A percentile compares a stretch with the other conserved stretches of the same genome.
These are phyloP conservation scores for Sebastes fasciatus DNA, from an alignment of 2,113 vertebrate species.

Conservation along the genomic window DNA sequence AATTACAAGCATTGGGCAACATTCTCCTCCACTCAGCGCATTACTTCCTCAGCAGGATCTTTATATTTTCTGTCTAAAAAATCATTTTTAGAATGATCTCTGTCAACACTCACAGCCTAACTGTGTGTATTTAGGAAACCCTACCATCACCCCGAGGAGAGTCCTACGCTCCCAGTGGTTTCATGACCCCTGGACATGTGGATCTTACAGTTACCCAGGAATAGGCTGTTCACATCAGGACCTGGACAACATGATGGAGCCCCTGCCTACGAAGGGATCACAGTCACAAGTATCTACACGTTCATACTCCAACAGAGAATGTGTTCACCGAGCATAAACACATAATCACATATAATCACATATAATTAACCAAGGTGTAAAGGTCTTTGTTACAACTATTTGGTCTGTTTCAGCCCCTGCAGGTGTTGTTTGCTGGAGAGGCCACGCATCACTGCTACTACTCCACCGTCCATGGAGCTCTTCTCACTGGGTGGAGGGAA, in stretches of 20 bases:
- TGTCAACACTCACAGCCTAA: not conserved
- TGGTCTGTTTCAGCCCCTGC: constrained; percentile 82
- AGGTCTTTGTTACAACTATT: not conserved
- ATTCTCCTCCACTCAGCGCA: not conserved
- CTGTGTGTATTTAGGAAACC: constrained; percentile 85
- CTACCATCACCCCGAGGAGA: constrained; percentile 80
- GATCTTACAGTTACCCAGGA: constrained; percentile 91
- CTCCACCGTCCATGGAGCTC: constrained; percentile 95
- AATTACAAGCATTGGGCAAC: not conserved
- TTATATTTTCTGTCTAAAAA: not conserved
- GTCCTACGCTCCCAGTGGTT: constrained; percentile 90
- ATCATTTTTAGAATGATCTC: not conserved
- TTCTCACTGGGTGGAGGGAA: constrained; percentile 93
- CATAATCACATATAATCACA: not conserved
- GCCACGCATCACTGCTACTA: constrained; percentile 92
- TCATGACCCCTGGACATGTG: constrained; percentile 88
- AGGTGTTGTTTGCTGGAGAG: constrained; percentile 78
- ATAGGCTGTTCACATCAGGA: constrained; percentile 87
- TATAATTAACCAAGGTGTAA: not conserved
- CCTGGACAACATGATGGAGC: constrained; percentile 87
- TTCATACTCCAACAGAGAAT: not conserved
- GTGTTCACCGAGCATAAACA: not conserved
- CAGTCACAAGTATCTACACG: constrained; percentile 81
- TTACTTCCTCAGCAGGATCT: not conserved
- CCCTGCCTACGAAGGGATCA: constrained; percentile 82